These are phyloP conservation scores for Staurois parvus DNA, from an alignment of 2,797 vertebrate genomes.

Conservation along the genomic window DNA sequence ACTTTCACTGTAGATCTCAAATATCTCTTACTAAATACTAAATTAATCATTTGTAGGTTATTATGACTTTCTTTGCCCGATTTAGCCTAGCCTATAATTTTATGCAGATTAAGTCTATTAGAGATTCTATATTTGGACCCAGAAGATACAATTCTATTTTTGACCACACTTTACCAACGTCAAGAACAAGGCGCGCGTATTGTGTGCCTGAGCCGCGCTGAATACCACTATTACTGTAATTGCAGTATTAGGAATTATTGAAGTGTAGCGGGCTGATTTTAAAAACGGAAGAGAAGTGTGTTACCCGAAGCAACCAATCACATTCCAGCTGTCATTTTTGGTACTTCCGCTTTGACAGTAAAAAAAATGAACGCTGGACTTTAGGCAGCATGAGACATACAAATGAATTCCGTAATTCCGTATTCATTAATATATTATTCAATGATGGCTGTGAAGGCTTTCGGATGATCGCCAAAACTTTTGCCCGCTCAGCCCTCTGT, in stretches of 20 bases:
- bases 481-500: no score
- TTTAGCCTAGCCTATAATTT: conserved; percentile 34
- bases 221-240: neutral
- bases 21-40: neutral
- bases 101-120: conserved; percentile 51
- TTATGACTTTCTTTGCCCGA: conserved; percentile 37
- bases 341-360: neutral
- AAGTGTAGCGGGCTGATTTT: neutral
- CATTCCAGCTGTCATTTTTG: neutral
- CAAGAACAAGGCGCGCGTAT: neutral
- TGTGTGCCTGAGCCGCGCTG: neutral
- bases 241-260: neutral
- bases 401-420: neutral
- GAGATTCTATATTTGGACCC: conserved; percentile 37
- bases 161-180: neutral
- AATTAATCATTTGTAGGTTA: conserved; percentile 48
- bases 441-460: no score
- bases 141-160: conserved; percentile 35
- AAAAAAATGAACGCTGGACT: neutral
- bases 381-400: neutral
- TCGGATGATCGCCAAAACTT: no score
- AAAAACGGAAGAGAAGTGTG: neutral
- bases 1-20: neutral
- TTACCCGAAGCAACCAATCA: neutral
- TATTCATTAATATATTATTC: no score